Evolutionary conservation across 2,113 vertebrate species (phyloP).

Genomic region (Odontophorus gujanensis): DNA sequence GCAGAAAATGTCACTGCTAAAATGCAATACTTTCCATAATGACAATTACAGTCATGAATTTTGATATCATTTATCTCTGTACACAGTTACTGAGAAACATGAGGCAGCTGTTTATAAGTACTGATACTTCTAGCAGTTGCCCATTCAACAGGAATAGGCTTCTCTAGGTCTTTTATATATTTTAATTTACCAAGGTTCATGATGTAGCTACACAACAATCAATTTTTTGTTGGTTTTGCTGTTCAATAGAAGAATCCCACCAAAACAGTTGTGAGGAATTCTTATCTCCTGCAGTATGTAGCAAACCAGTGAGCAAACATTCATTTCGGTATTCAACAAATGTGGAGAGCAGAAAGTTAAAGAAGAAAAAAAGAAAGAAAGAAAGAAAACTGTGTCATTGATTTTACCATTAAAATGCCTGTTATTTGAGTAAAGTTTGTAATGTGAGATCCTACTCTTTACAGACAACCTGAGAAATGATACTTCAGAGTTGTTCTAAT

Average conservation of each 20-base stretch:
- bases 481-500: background rate
- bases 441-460: background rate
- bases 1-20: background rate
- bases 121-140: background rate
- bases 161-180: background rate
- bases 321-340: background rate
- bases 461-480: background rate
- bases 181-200: background rate
- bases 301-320: background rate
- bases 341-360: background rate
- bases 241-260: background rate
- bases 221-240: background rate
- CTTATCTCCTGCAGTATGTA: background rate
- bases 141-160: fast-evolving
- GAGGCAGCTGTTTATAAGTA: background rate
- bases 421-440: background rate
- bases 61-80: background rate
- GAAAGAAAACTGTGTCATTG: background rate
- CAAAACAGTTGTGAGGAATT: background rate
- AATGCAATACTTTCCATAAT: background rate
- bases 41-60: background rate
- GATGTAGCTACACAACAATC: background rate
- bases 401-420: background rate
- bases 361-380: background rate
- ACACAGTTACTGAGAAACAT: background rate